Percentiles rank a stretch among this genome's conserved stretches.
Conservation (phyloP, 2,888 invertebrate genomes). For the Philereme transversata region DNA sequence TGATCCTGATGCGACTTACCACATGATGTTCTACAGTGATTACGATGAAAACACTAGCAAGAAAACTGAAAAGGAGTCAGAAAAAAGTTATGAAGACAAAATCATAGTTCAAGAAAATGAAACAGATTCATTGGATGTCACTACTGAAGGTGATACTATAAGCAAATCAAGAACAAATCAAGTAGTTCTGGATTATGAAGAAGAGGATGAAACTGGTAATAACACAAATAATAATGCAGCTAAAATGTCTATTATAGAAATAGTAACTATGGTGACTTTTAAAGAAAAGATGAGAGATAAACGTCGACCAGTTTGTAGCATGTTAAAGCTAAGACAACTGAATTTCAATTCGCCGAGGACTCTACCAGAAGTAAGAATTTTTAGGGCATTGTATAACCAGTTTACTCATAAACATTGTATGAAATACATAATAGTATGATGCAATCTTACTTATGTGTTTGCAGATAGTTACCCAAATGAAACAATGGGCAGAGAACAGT, state of each 20-base stretch:
- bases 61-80: conserved; percentile 41
- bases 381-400: too few relatives aligned
- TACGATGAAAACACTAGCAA: conserved; percentile 42
- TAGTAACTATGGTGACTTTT: conserved; percentile 7
- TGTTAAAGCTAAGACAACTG: conserved; percentile 59
- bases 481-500: conserved; percentile 69
- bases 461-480: conserved; percentile 68
- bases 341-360: conserved; percentile 66
- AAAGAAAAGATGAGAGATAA: conserved; percentile 25
- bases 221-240: conserved; percentile 4
- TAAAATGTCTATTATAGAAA: conserved; percentile 3
- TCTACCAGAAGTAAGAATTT: conserved; percentile 62
- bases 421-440: too few relatives aligned
- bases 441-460: conserved; percentile 26
- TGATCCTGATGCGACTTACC: conserved; percentile 54
- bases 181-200: conserved; percentile 4
- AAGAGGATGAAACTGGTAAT: conserved; percentile 16
- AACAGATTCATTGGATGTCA: conserved; percentile 7
- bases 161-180: conserved; percentile 2
- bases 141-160: neutral
- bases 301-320: conserved; percentile 52
- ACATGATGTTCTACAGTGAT: conserved; percentile 60
- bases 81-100: conserved; percentile 47
- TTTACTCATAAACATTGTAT: too few relatives aligned
- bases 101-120: conserved; percentile 22